Base-by-base conservation (phyloP, 2,113 vertebrate genomes). In the Hymenochirus boettgeri region DNA sequence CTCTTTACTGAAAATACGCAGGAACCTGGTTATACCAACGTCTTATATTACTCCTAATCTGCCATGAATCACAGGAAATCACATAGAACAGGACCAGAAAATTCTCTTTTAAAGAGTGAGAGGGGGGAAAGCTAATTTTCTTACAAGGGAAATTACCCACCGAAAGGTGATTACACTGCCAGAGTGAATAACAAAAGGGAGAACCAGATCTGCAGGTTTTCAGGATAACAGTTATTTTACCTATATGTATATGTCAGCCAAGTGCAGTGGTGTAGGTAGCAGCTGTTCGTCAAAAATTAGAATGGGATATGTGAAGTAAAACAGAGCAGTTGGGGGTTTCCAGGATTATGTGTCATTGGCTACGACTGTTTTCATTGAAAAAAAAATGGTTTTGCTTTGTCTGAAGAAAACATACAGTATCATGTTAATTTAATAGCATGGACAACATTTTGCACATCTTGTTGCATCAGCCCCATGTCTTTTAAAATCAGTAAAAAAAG, bases 141-240 rank as follows among this genome's bases (percentile, higher is more conserved):
- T 22, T 37, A 8, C 21, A 17, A 21, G 46, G 45, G 35, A 19
- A 19, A 51, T 59, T n/a, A n/a, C n/a, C n/a, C 33, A 35, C 2
- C 50, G 45, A 57, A 58, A 51, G 57, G 29, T 31, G 11, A 22
- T 23, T 39, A 19, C 3, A 7, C n/a, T 31, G 23, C 13, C 23
- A 55, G 46, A 23, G 21, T 27, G 23, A 39, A 12, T 18, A 19
- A 19, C 15, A 57, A 47, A 33, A 42, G 37, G 9, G 35, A 52
- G 27, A 58, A 57, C 42, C 31, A 50, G 45, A 50, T 35, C 6
- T 37, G 39, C 54, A 26, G 54, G 54, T 50, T 56, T 57, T 65
- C 21, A 33, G 23, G 61, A 33, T 48, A 10, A 6, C 10, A 57
- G 18, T n/a, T 10, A 35, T 35, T 22, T 10, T 4, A 22, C 17